These are phyloP conservation scores for Scaptomyza polygonia DNA, from an alignment of 2,888 invertebrate species.

Conservation along the genomic window DNA sequence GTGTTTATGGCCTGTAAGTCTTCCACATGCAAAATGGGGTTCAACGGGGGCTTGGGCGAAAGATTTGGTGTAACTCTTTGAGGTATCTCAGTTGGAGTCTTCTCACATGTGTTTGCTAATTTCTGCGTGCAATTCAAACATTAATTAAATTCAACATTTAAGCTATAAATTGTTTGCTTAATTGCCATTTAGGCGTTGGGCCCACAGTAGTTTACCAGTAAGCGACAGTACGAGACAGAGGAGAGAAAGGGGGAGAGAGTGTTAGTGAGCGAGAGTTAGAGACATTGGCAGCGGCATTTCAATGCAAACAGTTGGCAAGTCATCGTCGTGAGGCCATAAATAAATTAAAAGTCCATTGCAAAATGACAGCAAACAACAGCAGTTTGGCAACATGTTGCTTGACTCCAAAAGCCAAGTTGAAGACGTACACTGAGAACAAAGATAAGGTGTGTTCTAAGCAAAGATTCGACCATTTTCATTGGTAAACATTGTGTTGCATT, in stretches of 20 bases:
- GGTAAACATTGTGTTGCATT: too few species aligned
- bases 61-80: neutral
- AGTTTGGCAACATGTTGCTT: constrained; percentile 61
- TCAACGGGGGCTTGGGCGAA: neutral
- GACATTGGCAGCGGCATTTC: constrained; percentile 40
- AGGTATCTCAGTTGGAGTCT: constrained; percentile 33
- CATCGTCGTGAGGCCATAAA: constrained; percentile 71
- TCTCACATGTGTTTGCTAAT: constrained; percentile 74
- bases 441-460: neutral
- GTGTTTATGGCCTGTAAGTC: constrained; percentile 60
- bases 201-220: constrained; percentile 17
- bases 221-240: neutral
- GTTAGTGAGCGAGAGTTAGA: neutral
- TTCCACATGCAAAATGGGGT: neutral
- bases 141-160: constrained; percentile 76
- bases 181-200: constrained; percentile 72
- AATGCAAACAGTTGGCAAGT: constrained; percentile 66
- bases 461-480: neutral
- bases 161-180: constrained; percentile 77
- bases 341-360: constrained; percentile 77
- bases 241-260: neutral
- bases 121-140: constrained; percentile 77
- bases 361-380: constrained; percentile 73
- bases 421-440: constrained; percentile 8
- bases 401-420: constrained; percentile 3